These are phyloP conservation scores for Hermaeophaga mercurialis DNA, from an alignment of 2,888 invertebrate species.

Conservation along the genomic window DNA sequence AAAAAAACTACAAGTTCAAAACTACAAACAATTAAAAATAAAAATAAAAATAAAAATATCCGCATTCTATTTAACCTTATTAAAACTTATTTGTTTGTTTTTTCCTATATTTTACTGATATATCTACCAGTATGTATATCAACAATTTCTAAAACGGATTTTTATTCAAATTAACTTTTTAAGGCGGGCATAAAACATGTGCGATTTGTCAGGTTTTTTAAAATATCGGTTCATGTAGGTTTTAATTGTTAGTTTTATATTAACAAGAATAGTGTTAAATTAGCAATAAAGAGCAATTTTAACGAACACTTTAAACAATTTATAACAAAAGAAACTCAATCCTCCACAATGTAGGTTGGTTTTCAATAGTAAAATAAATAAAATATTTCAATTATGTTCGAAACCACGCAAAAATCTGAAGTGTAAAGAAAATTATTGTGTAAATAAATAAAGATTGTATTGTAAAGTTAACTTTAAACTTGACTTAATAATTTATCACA, in stretches of 20 bases:
- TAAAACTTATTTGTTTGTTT: no score
- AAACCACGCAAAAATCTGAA: constrained; percentile 12
- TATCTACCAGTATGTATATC: background rate
- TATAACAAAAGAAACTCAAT: background rate
- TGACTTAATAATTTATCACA: no score
- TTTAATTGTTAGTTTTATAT: constrained; percentile 5
- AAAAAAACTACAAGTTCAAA: no score
- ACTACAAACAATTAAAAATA: no score
- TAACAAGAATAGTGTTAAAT: constrained; percentile 1
- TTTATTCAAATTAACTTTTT: background rate
- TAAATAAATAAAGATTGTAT: no score
- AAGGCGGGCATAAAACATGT: background rate
- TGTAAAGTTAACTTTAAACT: no score
- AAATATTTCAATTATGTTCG: constrained; percentile 4
- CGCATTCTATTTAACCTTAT: no score
- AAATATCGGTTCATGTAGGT: background rate
- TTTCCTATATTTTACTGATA: no score
- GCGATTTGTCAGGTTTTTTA: background rate
- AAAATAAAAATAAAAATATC: no score
- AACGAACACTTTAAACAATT: background rate
- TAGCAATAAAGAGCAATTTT: constrained; percentile 8
- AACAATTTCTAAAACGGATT: background rate
- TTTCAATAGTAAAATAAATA: background rate
- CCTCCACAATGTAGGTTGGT: background rate
- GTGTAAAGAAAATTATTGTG: no score